Conservation (phyloP, 2,888 invertebrate genomes). For the Ichneumoninae sp. region DNA sequence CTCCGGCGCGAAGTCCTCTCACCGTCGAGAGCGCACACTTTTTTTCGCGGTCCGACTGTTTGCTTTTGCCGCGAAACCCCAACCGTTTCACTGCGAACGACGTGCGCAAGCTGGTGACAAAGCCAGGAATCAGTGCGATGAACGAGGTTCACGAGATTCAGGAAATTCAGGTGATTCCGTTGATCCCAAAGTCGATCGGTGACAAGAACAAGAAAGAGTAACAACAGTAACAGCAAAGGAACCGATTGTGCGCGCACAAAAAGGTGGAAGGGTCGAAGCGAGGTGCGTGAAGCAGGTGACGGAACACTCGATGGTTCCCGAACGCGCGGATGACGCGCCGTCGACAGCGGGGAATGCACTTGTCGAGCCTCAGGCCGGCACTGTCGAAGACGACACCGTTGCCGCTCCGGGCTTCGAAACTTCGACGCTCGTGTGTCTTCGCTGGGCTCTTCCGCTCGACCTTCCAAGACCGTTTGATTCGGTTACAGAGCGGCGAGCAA, state of each 20-base stretch:
- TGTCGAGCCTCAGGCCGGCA: conserved; percentile 39
- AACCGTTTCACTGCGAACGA: conserved; percentile 17
- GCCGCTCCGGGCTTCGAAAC: conserved; percentile 34
- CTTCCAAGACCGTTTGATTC: conserved; percentile 67
- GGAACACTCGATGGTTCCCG: background rate
- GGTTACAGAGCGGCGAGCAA: conserved; percentile 48
- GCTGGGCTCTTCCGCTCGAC: conserved; percentile 56
- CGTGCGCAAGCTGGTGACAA: background rate
- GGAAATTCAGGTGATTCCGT: background rate
- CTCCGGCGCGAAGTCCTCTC: conserved; percentile 3
- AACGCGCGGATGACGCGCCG: conserved; percentile 8
- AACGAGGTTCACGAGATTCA: background rate
- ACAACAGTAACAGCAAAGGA: background rate
- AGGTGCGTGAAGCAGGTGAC: conserved; percentile 1
- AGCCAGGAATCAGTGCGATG: background rate
- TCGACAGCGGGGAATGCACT: conserved; percentile 55
- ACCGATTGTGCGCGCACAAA: conserved; percentile 1
- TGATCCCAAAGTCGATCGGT: background rate
- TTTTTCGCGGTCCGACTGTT: conserved; percentile 13
- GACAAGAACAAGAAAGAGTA: background rate
- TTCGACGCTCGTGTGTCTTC: conserved; percentile 37
- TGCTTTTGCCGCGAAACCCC: conserved; percentile 26
- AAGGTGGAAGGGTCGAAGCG: background rate
- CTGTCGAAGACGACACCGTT: conserved; percentile 7
- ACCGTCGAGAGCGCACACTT: conserved; percentile 24